Base-by-base conservation (phyloP, 2,797 vertebrate genomes). In the Trichosurus vulpecula region DNA sequence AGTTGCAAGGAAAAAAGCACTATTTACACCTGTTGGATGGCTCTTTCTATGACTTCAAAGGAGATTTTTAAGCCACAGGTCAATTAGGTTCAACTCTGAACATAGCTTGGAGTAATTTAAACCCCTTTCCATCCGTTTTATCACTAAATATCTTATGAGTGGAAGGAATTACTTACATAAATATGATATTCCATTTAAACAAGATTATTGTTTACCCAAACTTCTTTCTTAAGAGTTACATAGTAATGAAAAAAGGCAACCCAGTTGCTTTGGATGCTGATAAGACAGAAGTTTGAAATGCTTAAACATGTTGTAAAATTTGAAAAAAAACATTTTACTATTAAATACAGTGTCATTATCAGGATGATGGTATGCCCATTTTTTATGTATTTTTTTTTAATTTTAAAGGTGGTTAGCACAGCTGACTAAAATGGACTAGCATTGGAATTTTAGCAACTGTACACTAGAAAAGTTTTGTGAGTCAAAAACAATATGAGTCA, bases 281-380 rank as follows among this genome's bases (percentile, higher is more conserved):
- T 90, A 90, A 87, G 74, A 51, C 74, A 87, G 66, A 41, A 47
- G 74, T 87, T 51, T 47, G 47, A 51, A 47, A 47, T 74, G 41
- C 66, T 66, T 95, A 58, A 54, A 52, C 66, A n/a, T n/a, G n/a
- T n/a, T 81, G 6, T 93, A 95, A 95, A 94, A 51, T 27, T 61
- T 94, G 91, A 74, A n/a, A n/a, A 93, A 97, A 90, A n/a, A n/a
- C 5, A 8, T 52, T 93, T 95, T 29, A 94, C 30, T 61, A 93
- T 91, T 95, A 94, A 93, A 93, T 94, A 52, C 29, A 94, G 0
- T 92, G 25, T 90, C 92, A 90, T 94, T n/a, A n/a, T n/a, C 90
- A 95, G 53, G 91, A 93, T 57, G 30, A 91, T 74, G n/a, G 58
- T 93, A 92, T 6, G 27, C 41, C 90, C 52, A 90, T 41, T 95